Conservation (phyloP, 2,797 vertebrate species). For the Anguilla anguilla region DNA sequence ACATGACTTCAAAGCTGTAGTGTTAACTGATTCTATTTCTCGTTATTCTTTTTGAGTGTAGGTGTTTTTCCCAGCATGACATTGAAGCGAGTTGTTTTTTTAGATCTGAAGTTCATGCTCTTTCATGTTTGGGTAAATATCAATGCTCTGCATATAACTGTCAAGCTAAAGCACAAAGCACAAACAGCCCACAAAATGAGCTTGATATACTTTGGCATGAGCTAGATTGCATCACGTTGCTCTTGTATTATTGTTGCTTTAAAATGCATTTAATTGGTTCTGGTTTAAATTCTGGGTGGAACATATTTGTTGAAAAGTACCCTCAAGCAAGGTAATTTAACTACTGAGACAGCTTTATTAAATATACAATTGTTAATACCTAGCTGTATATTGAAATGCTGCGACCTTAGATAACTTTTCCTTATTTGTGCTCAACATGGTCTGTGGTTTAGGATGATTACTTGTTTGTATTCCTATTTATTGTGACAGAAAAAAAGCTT, state of each 20-base stretch:
- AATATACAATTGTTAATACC: not conserved
- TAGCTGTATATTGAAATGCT: not conserved
- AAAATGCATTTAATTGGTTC: not conserved
- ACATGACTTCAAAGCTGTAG: not conserved
- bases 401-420: not conserved
- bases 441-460: not conserved
- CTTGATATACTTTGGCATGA: not conserved
- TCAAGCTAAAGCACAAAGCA: not conserved
- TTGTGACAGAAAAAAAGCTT: conserved; percentile 10
- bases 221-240: not conserved
- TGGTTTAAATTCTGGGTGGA: not conserved
- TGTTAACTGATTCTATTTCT: not conserved
- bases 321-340: conserved; percentile 17
- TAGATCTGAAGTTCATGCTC: not conserved
- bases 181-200: not conserved
- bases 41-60: not conserved
- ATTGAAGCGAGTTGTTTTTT: not conserved
- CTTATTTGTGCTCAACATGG: not conserved
- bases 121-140: not conserved
- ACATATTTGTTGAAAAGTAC: not conserved
- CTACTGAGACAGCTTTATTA: not conserved
- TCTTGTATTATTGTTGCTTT: not conserved
- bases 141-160: not conserved
- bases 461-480: conserved; percentile 3
- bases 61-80: conserved; percentile 4